Base-by-base conservation (phyloP, 2,888 invertebrate genomes). In the Eupithecia vulgata region DNA sequence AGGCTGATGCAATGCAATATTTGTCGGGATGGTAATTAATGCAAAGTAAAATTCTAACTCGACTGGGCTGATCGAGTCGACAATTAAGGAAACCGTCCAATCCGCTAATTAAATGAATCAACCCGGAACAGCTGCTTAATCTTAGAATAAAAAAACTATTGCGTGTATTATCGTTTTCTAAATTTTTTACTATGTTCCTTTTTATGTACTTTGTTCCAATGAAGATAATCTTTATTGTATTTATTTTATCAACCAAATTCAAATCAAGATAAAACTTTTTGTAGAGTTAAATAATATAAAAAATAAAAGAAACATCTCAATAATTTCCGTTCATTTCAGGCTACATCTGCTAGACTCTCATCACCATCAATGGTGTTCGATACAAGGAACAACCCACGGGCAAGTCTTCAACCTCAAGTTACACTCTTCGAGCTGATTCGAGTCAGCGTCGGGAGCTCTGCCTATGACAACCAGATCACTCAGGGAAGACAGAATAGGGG, bases 341-440 rank as follows among this genome's bases (percentile, higher is more conserved):
- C 61, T n/a, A 8, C 30, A 37, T 52, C 76, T 5, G 76, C 80
- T 7, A 81, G 82, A 62, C 42, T 77, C n/a, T 84, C 88, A 1
- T 30, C 77, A 10, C 68, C 77, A 0, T 81, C 82, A 5, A 79
- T 83, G 21, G 75, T 80, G 35, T 42, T 81, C 37, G 81, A 85
- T 13, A 72, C 76, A 34, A 76, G 80, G 13, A 70, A 77, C 17
- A 76, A 73, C 13, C 77, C 77, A 2, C 87, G 86, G 8, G 76
- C 76, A 64, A 86, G 87, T 72, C 69, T 83, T 5, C 84, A 84
- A 72, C 89, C 89, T 1, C 89, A 90, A 35, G 86, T 87, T 13
- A 77, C 82, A 4, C 35, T 89, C 1, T 87, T 83, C 73, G 82
- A 87, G 25, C 71, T 88, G 10, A 78, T 84, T 13, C 83, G 88